Evolutionary conservation across 2,888 invertebrate genomes (phyloP).

Genomic region (Caenorhabditis sp.): DNA sequence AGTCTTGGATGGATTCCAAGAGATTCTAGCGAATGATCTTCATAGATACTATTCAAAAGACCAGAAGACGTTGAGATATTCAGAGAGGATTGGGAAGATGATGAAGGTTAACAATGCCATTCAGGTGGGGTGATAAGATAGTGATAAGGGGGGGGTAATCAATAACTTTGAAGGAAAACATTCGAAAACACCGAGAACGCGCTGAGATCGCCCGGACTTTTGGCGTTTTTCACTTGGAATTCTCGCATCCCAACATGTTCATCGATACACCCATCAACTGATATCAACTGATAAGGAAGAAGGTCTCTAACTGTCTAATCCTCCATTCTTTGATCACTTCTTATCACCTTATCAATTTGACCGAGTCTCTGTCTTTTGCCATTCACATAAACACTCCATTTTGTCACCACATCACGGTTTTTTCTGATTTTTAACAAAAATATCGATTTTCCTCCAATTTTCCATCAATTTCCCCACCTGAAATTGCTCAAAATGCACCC

Average conservation of each 20-base stretch:
- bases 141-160: too few species aligned
- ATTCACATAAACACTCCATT: neutral
- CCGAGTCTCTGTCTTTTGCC: too few species aligned
- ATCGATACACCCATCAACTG: neutral
- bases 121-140: constrained; percentile 15
- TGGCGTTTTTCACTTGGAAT: constrained; percentile 62
- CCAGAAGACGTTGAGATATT: constrained; percentile 36
- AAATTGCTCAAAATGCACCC: constrained; percentile 1
- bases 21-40: constrained; percentile 45
- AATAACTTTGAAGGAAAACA: too few species aligned
- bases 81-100: constrained; percentile 52
- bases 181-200: constrained; percentile 39
- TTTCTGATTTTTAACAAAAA: neutral
- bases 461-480: constrained; percentile 8
- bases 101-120: constrained; percentile 63
- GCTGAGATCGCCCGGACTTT: constrained; percentile 64
- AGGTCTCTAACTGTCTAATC: neutral
- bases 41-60: constrained; percentile 56
- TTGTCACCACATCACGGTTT: neutral
- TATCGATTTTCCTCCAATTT: neutral
- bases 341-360: too few species aligned
- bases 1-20: constrained; percentile 26
- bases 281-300: neutral
- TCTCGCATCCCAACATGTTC: constrained; percentile 59
- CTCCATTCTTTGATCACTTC: neutral